Evolutionary conservation across 2,797 vertebrate species (phyloP), one percentile per base, ranked within the genome.

Genomic region (Syndactyla subalaris): DNA sequence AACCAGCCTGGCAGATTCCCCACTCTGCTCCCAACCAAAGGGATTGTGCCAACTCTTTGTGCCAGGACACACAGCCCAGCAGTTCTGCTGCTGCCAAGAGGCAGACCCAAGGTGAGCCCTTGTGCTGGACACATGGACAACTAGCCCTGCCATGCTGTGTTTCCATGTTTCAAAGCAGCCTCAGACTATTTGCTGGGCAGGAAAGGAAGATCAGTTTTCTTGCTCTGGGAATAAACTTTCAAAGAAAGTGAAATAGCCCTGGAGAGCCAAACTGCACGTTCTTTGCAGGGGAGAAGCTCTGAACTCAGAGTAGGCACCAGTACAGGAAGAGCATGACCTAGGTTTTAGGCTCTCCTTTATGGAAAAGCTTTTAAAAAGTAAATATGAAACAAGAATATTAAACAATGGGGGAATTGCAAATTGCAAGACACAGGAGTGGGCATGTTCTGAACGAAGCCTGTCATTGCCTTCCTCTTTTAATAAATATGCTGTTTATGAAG

Each of bases 241-340:
- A 39, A 75, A 73, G 51, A 46, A 5, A 71, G 9, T n/a, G 39
- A 46, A 65, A 48, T 18, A 39, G 12, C 21, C 4, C 20, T 5
- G 30, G n/a, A 34, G 43, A 94, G 23, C 9, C 36, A 36, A 38
- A 55, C 9, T 0, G 0, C 3, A 1, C 1, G 2, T 10, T 45
- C n/a, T 63, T 26, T 85, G 14, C 30, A 18, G 63, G 16, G 54
- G 5, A 65, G 24, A 70, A 36, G 10, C n/a, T 52, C 59, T 14
- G 7, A 45, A 36, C 15, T 32, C 32, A 26, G 13, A 77, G 30
- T 24, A 48, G 68, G 30, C 16, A 61, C 18, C 9, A 14, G 39
- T 24, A 7, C 2, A 29, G 52, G 46, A 86, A 58, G 20, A 65
- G 22, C 18, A 5, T 41, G 15, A 4, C 18, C 17, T 15, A 5